Evolutionary conservation across 2,888 invertebrate genomes (phyloP).

Genomic region (Xylophagus ater): DNA sequence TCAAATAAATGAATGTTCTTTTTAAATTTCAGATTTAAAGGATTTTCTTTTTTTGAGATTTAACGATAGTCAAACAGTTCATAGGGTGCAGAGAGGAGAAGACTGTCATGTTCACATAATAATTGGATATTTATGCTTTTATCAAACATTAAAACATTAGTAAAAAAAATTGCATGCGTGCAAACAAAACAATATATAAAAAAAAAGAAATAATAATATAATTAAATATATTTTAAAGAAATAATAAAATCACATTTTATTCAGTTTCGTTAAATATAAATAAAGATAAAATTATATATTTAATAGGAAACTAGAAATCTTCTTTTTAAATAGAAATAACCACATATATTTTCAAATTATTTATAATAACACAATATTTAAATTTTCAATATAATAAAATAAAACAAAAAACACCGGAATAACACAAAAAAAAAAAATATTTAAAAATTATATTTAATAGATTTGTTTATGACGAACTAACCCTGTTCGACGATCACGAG

Average conservation of each 20-base stretch:
- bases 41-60: conserved; percentile 25
- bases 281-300: too few species aligned
- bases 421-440: neutral
- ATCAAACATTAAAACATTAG: conserved; percentile 1
- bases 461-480: conserved; percentile 26
- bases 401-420: conserved; percentile 2
- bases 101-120: conserved; percentile 27
- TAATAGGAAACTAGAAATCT: too few species aligned
- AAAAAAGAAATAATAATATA: conserved; percentile 10
- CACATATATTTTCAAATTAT: neutral
- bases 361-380: neutral
- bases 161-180: conserved; percentile 16
- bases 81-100: conserved; percentile 39
- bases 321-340: too few species aligned
- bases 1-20: conserved; percentile 8
- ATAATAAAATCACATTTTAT: too few species aligned
- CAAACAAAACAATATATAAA: conserved; percentile 4
- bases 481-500: conserved; percentile 36
- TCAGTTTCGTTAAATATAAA: too few species aligned
- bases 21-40: conserved; percentile 13
- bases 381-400: too few species aligned
- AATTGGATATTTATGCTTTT: conserved; percentile 7
- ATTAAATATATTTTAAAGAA: conserved; percentile 2
- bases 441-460: neutral
- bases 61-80: conserved; percentile 38